A percentile compares a stretch with the other conserved stretches of the same genome.
These are phyloP conservation scores for Saccostrea cuccullata DNA, from an alignment of 1,140 invertebrate species.

Conservation along the genomic window DNA sequence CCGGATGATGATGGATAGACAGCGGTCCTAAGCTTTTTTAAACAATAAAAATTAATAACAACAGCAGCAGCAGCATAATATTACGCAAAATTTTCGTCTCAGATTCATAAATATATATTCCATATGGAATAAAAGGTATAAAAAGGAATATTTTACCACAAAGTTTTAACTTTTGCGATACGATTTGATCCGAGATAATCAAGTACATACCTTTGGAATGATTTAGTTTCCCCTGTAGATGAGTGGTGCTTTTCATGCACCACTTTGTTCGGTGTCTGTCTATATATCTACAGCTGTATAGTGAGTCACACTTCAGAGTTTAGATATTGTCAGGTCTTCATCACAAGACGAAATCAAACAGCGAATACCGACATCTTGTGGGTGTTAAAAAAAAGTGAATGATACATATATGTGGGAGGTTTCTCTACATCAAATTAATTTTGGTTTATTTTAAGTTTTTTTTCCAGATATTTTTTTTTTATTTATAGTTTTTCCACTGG, in stretches of 20 bases:
- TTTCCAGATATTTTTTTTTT: neutral
- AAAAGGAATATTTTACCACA: too few species aligned
- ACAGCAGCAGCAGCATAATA: too few species aligned
- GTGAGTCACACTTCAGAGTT: slow-evolving; percentile 1
- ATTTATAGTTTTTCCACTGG: too few species aligned
- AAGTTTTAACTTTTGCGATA: too few species aligned
- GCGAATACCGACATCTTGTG: neutral
- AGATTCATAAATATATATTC: too few species aligned
- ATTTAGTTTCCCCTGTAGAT: neutral
- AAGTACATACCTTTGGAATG: too few species aligned
- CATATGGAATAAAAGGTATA: too few species aligned
- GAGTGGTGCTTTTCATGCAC: neutral
- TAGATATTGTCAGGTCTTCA: slow-evolving; percentile 23
- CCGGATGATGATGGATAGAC: too few species aligned
- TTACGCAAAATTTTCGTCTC: too few species aligned
- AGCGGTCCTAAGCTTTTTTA: too few species aligned
- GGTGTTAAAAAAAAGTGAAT: neutral
- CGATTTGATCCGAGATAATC: too few species aligned
- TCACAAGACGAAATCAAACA: neutral
- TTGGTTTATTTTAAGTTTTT: neutral
- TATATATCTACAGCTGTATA: slow-evolving; percentile 9
- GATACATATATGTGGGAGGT: neutral
- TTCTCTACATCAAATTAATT: neutral
- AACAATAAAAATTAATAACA: too few species aligned
- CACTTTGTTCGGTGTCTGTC: neutral